phyloP scores from a whole-genome alignment of 2,888 invertebrate species.

The Prosapia bicincta region DNA sequence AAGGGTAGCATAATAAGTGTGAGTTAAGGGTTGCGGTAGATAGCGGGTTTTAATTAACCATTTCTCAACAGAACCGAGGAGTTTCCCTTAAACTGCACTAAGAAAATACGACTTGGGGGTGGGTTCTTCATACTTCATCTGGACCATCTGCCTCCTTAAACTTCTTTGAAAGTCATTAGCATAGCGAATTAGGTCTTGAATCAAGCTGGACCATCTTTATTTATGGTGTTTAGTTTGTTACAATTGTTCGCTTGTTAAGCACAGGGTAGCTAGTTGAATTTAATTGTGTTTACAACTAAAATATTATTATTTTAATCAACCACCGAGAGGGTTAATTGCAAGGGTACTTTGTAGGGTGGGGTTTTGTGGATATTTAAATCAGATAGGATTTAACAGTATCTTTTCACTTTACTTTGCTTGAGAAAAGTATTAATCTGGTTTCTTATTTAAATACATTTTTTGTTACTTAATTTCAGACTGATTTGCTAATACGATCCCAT shows the following conservation, averaged over 20 bases:
- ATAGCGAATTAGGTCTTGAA: slow-evolving; percentile 26
- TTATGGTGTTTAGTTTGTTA: neutral
- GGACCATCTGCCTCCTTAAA: slow-evolving; percentile 22
- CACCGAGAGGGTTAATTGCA: neutral
- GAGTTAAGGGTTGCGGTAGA: slow-evolving; percentile 3
- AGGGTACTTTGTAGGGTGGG: neutral
- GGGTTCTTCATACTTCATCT: slow-evolving; percentile 24
- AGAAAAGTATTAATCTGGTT: neutral
- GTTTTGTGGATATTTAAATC: neutral
- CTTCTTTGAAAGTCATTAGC: slow-evolving; percentile 29
- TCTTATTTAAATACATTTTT: neutral
- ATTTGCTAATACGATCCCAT: too few relatives aligned
- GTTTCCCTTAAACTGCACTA: slow-evolving; percentile 18
- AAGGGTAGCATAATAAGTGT: neutral
- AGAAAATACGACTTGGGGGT: slow-evolving; percentile 3
- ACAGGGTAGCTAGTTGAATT: neutral
- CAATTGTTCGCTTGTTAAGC: neutral
- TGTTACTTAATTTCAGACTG: too few relatives aligned
- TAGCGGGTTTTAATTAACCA: slow-evolving; percentile 37
- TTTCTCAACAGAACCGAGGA: slow-evolving; percentile 31
- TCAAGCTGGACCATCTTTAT: neutral
- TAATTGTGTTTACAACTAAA: neutral
- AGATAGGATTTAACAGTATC: neutral
- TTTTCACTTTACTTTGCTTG: neutral
- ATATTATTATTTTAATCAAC: neutral